Conservation (phyloP, 64 coral and sea anemone species). For the Pachyseris speciosa region DNA sequence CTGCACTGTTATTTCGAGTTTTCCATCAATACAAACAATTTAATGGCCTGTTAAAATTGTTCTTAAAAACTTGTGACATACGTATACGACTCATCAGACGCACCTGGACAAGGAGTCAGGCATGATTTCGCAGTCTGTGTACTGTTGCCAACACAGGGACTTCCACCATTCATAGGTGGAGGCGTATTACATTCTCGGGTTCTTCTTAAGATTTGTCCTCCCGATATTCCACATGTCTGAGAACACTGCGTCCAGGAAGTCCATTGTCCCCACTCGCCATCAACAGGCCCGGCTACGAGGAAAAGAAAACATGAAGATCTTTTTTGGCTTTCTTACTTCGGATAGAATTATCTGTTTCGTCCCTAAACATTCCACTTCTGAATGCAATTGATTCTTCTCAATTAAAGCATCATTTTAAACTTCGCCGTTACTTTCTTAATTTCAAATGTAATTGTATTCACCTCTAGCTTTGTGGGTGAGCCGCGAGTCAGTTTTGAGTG, state of each 20-base stretch:
- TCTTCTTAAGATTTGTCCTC: slow-evolving; percentile 68
- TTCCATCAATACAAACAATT: too few relatives aligned
- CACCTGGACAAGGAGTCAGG: slow-evolving; percentile 89
- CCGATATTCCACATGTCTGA: slow-evolving; percentile 73
- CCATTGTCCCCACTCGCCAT: slow-evolving; percentile 91
- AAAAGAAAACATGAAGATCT: background rate
- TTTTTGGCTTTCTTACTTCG: background rate
- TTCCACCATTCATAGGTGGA: slow-evolving; percentile 92
- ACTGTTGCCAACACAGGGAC: slow-evolving; percentile 69
- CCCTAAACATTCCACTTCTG: too few relatives aligned
- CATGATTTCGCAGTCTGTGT: slow-evolving; percentile 74
- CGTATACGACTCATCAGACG: background rate
- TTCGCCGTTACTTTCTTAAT: too few relatives aligned
- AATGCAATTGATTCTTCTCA: too few relatives aligned
- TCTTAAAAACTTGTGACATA: too few relatives aligned
- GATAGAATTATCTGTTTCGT: too few relatives aligned
- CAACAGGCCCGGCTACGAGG: slow-evolving; percentile 68
- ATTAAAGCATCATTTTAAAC: too few relatives aligned
- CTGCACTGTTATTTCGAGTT: too few relatives aligned
- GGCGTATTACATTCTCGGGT: slow-evolving; percentile 80
- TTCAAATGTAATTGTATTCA: too few relatives aligned
- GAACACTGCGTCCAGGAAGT: slow-evolving; percentile 77
- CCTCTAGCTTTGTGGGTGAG: too few relatives aligned
- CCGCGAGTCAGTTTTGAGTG: too few relatives aligned
- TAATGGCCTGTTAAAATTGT: too few relatives aligned